Base-by-base conservation (phyloP, 2,888 invertebrate species). In the Carabus problematicus region DNA sequence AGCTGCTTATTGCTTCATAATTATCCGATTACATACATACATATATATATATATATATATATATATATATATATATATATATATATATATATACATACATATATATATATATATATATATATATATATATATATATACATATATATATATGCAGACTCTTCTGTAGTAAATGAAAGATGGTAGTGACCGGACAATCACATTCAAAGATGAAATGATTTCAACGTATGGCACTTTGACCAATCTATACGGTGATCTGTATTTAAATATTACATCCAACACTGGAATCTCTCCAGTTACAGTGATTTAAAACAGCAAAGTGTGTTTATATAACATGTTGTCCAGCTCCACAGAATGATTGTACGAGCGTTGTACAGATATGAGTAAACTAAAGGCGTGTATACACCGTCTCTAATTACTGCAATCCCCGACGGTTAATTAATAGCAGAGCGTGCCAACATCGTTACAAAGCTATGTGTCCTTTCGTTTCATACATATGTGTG, bases 11-110 rank as follows among this genome's bases (percentile, higher is more conserved):
- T 29, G 29, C 6, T 29, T 29, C 29, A 29, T 29, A 29, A 29
- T 29, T 29, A 29, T 29, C 6, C 45, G 45, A 45, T 11, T 45
- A 12, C 7, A 7, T 45, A n/a, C n/a, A n/a, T n/a, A 19, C 11
- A 56, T 18, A 16, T 18, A 18, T 18, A 18, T 56, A 9, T 56
- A 56, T 29, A 56, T 1, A 56, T 56, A 55, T 55, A 55, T 55
- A 55, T 55, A 55, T 8, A 16, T 55, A 55, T 55, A 55, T 55
- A 18, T 55, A 14, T 55, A 16, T 55, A 4, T 14, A 55, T 55
- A 9, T 16, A 55, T 18, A 1, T 55, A 55, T 14, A 55, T 55
- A 56, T 19, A 56, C 14, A 29, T 8, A 8, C 12, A 56, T 55
- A 29, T 56, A 29, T 29, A 18, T 9, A 14, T 56, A 56, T 9